Evolutionary conservation across 2,797 vertebrate species (phyloP).

Genomic region (Ctenosaura bakeri): DNA sequence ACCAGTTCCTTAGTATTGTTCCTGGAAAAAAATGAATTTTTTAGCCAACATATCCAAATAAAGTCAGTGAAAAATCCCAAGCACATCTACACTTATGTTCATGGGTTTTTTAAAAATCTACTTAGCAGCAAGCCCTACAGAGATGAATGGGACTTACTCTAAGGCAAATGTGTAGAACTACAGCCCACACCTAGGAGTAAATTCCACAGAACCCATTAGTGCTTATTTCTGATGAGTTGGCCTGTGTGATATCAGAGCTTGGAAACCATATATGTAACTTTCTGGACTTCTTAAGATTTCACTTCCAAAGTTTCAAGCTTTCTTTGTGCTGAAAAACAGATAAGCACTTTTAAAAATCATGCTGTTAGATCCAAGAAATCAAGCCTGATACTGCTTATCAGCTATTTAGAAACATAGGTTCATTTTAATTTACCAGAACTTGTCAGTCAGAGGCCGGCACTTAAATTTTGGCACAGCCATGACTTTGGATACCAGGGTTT

Average conservation of each 20-base stretch:
- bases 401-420: not conserved
- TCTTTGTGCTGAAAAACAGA: not conserved
- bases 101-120: not conserved
- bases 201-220: not conserved
- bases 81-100: not conserved
- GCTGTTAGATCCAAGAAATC: not conserved
- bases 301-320: not conserved
- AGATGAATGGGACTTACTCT: too few relatives aligned
- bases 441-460: not conserved
- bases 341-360: not conserved
- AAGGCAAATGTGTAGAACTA: not conserved
- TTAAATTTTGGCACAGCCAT: not conserved
- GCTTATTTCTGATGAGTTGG: not conserved
- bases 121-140: not conserved
- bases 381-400: not conserved
- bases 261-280: too few relatives aligned
- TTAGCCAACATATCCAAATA: not conserved
- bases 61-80: not conserved
- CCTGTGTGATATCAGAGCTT: too few relatives aligned
- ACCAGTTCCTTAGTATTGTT: not conserved
- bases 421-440: not conserved
- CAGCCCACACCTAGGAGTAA: not conserved
- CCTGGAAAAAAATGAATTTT: not conserved
- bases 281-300: not conserved
- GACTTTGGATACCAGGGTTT: too few relatives aligned